Base-by-base conservation (phyloP, 23 tunicate genomes). In the Botrylloides violaceus region DNA sequence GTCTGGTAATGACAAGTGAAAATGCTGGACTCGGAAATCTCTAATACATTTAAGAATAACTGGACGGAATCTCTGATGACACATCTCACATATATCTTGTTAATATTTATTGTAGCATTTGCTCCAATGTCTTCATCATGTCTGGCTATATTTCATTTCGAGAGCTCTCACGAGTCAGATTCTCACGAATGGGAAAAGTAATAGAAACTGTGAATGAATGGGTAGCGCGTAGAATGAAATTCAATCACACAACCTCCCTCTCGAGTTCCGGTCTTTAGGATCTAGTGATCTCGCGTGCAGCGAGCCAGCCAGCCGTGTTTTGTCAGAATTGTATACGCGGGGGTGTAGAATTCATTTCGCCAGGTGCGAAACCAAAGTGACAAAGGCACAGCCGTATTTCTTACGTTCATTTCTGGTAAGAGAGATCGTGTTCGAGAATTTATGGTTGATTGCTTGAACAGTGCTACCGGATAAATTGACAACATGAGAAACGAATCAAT, bases 131-230 rank as follows among this genome's bases (percentile, higher is more conserved):
- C n/a, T n/a, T n/a, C n/a, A n/a, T n/a, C n/a, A n/a, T n/a, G n/a
- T n/a, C n/a, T n/a, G n/a, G n/a, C n/a, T n/a, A n/a, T n/a, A n/a
- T n/a, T n/a, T n/a, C n/a, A n/a, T n/a, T n/a, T n/a, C n/a, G 33
- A 63, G 70, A 25, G 70, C 35, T 63, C 70, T 34, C 70, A 63
- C 70, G 70, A 63, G 70, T 63, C 70, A 9, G 3, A 3, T 19
- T 25, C n/a, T n/a, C 20, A 63, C 3, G 33, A 3, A 4, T 4
- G 70, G 3, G 70, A 9, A 27, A 21, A 4, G 70, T 63, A 63
- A 63, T 9, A 63, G 70, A 63, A 63, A 63, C 70, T 34, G 70
- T 63, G 70, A 63, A 63, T 63, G 70, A 63, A 63, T 63, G 29
- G 70, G 34, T 25, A 33, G 29, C 70, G 70, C 35, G 35, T 31